Percentiles rank a stretch among this genome's conserved stretches.
phyloP scores from a whole-genome alignment of 2,888 invertebrate genomes.

The Drosophila borealis region DNA sequence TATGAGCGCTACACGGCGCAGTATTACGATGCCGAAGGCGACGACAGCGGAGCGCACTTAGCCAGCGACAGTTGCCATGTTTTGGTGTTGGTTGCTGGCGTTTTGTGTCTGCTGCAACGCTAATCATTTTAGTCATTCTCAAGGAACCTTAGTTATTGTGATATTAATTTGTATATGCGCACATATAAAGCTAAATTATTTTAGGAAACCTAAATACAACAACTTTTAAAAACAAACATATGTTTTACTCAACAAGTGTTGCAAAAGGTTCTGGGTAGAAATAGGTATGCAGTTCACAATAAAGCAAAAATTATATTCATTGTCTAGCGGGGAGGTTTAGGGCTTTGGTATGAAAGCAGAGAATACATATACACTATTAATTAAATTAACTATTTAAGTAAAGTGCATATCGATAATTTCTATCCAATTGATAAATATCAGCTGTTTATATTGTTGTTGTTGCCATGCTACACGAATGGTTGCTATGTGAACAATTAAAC shows the following conservation, averaged over 20 bases:
- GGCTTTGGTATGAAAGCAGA: neutral
- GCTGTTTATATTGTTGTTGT: constrained; percentile 62
- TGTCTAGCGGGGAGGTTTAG: neutral
- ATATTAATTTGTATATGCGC: constrained; percentile 68
- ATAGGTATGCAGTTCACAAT: constrained; percentile 34
- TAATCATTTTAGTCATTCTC: constrained; percentile 30
- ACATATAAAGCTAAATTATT: constrained; percentile 29
- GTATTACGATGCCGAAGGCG: constrained; percentile 63
- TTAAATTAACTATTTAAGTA: neutral
- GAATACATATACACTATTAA: neutral
- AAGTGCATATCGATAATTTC: neutral
- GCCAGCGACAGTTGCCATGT: constrained; percentile 3
- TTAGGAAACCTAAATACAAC: constrained; percentile 43
- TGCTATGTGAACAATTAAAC: constrained; percentile 51
- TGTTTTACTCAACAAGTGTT: constrained; percentile 32
- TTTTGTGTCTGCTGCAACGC: constrained; percentile 20
- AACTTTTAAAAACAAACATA: constrained; percentile 5
- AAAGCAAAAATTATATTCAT: neutral
- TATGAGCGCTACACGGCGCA: constrained; percentile 75
- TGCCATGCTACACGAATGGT: constrained; percentile 55
- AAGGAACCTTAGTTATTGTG: constrained; percentile 64
- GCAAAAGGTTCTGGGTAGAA: constrained; percentile 5
- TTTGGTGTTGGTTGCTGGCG: constrained; percentile 21
- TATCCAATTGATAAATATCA: constrained; percentile 44
- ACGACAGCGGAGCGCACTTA: constrained; percentile 22